Base-by-base conservation (phyloP, 2,888 invertebrate genomes). In the Melinopterus prodromus region DNA sequence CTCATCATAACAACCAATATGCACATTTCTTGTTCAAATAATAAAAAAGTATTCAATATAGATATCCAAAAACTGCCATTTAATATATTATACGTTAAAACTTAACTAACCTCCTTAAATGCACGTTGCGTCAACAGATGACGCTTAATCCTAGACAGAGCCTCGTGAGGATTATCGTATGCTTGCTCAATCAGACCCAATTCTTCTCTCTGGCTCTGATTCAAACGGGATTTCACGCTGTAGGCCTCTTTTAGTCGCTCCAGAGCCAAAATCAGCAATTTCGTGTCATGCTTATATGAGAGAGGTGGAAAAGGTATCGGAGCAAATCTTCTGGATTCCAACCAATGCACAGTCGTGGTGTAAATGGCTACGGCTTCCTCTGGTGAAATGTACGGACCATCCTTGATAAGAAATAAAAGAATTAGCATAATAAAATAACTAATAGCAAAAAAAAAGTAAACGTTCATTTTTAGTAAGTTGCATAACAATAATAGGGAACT, bases 281-380 rank as follows among this genome's bases (percentile, higher is more conserved):
- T 99, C 0, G 99, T 99, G 91, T 99, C 99, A 89, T 99, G 99
- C 87, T 99, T 99, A 91, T 99, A 99, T 0, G 99, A 99, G 0
- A 99, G 92, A 0, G 99, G 99, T 2, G 99, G 99, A 91, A 99
- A 99, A 0, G 99, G 99, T 85, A 99, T 99, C 0, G 99, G 99
- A 0, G 99, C 99, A 90, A 99, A 99, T 83, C 99, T 92, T 75
- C 99, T 92, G 0, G 98, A 99, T 89, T 99, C 99, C 82, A 99
- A 91, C 99, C 99, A 99, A 91, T 99, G 99, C 0, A 99, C 99
- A 1, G 99, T 99, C 0, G 99, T 99, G 0, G 99, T 99, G 89
- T 99, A 99, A 87, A 99, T 99, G 38, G 99, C 99, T 14, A 99
- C 99, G 16, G 99, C 99, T 92, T 99, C 99, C 89, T 99, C 99